phyloP scores from a whole-genome alignment of 2,113 vertebrate genomes.

The Brachirus orientalis region DNA sequence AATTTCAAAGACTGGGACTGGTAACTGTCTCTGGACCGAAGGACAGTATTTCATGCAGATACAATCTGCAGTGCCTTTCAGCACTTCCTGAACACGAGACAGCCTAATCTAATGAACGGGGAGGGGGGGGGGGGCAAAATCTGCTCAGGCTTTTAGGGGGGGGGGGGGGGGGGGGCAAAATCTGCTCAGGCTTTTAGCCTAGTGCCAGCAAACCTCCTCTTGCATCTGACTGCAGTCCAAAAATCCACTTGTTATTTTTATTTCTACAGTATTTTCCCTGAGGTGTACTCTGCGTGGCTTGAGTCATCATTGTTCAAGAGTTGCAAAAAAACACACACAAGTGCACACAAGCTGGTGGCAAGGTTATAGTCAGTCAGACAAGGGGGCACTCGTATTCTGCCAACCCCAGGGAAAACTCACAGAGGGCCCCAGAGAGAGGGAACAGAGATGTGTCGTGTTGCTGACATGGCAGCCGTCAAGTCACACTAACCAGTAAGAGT shows the following conservation, averaged over 20 bases:
- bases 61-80: conserved; percentile 84
- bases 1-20: conserved; percentile 77
- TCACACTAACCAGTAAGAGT: conserved; percentile 76
- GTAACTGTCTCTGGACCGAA: conserved; percentile 77
- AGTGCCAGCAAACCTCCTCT: conserved; percentile 59
- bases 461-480: conserved; percentile 82
- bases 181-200: conserved; percentile 78
- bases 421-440: conserved; percentile 69
- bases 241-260: conserved; percentile 80
- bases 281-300: conserved; percentile 76
- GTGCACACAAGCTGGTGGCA: conserved; percentile 80
- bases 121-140: conserved; percentile 50
- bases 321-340: conserved; percentile 39
- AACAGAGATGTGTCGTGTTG: conserved; percentile 76
- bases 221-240: conserved; percentile 72
- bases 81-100: conserved; percentile 83
- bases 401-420: conserved; percentile 79
- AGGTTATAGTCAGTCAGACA: conserved; percentile 83
- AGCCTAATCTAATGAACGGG: conserved; percentile 82
- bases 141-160: conserved; percentile 62
- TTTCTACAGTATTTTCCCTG: conserved; percentile 77
- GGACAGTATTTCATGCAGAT: conserved; percentile 73
- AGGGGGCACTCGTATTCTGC: conserved; percentile 80
- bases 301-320: conserved; percentile 83
- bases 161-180: conserved; percentile 45